Evolutionary conservation across 2,797 vertebrate species (phyloP), one percentile per base, ranked within the genome.

Genomic region (Salmo trutta): DNA sequence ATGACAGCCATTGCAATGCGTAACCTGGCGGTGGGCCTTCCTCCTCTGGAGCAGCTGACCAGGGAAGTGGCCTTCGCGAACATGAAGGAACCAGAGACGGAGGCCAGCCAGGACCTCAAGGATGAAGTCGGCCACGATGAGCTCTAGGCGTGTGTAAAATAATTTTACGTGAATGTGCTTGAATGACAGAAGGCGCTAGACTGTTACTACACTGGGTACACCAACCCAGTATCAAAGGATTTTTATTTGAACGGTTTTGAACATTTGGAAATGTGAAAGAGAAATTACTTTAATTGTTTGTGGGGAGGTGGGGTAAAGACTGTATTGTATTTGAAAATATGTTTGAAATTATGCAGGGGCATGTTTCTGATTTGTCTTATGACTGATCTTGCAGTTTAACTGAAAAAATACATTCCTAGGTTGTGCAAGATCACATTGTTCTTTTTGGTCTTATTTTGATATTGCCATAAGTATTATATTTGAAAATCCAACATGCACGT

Each of bases 51-150:
- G 47, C 95, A 94, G 82, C 86, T 95, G 82, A 92, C 92, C 0
- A 82, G 86, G 75, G 95, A 95, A 67, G 93, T 95, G 78, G 88
- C 92, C 2, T 93, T 89, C 0, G 95, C 94, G 74, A 93, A 89
- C 86, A 83, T 91, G 81, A 89, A 87, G 65, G 76, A 80, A 56
- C 73, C 76, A 16, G 24, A 47, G 51, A 86, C 88, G 53, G 90
- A 89, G 24, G 79, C 87, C 47, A 74, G 54, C 4, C 24, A 53
- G 1, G 71, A 65, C 1, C 65, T 78, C 14, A 75, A 72, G 24
- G 59, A 71, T 2, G 75, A 79, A n/a, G 54, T 27, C 14, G 76
- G 69, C 33, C 82, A 81, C 17, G 53, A 65, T 2, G 82, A 81
- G 56, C 79, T 79, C 8, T 79, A 10, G 27, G 31, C 6, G 21